These are phyloP conservation scores for Rhinolophus ferrumequinum DNA, from an alignment of 2,113 vertebrate species.

Conservation along the genomic window DNA sequence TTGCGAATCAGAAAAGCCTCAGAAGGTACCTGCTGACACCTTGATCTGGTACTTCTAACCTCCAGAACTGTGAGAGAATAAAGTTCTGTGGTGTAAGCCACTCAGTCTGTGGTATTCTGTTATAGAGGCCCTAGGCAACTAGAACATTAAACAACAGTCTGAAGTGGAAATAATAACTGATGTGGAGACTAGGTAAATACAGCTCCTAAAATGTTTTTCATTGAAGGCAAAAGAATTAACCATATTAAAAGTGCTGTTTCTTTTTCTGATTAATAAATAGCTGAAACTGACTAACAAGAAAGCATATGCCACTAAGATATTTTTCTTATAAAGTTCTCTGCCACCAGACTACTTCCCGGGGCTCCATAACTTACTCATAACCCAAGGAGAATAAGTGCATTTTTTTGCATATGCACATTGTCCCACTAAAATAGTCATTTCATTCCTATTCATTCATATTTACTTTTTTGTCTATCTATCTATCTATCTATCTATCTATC, in stretches of 20 bases:
- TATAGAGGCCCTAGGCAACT: not conserved
- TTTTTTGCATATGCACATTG: not conserved
- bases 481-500: no score
- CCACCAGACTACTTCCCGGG: not conserved
- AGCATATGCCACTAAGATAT: not conserved
- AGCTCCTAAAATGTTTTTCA: not conserved
- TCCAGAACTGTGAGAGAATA: not conserved
- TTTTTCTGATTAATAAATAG: not conserved
- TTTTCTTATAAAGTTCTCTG: not conserved
- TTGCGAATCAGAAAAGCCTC: not conserved
- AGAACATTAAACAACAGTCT: not conserved
- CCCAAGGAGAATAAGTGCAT: not conserved
- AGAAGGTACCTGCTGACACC: not conserved
- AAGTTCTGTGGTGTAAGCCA: not conserved
- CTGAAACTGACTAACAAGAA: conserved; percentile 11
- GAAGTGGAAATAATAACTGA: conserved; percentile 27
- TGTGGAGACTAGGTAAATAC: not conserved
- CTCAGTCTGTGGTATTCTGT: not conserved
- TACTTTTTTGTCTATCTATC: not conserved
- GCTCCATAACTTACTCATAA: not conserved
- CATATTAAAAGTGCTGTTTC: not conserved
- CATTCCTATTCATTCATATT: not conserved
- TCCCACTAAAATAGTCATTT: conserved; percentile 29
- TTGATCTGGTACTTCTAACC: not conserved
- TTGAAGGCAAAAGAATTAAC: conserved; percentile 10